phyloP scores from a whole-genome alignment of 1,140 invertebrate genomes.

The Sminthurides bifidus region DNA sequence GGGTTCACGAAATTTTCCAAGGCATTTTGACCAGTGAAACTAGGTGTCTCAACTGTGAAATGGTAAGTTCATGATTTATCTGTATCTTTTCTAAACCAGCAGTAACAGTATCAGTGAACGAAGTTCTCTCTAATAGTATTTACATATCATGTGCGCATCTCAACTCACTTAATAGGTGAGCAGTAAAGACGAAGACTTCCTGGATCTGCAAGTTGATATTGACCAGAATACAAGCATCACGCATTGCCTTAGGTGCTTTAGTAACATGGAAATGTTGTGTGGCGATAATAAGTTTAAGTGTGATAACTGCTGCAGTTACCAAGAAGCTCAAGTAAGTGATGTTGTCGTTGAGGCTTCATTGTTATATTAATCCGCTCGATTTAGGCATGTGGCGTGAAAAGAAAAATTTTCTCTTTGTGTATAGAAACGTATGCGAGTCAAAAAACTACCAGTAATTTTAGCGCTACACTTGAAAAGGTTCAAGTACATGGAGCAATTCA shows the following conservation, averaged over 20 bases:
- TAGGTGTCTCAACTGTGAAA: conserved; percentile 97
- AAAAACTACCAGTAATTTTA: conserved; percentile 93
- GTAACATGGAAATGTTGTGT: conserved; percentile 96
- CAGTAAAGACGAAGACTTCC: conserved; percentile 99
- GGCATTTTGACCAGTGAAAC: conserved; percentile 98
- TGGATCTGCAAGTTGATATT: conserved; percentile 97
- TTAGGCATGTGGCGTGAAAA: neutral
- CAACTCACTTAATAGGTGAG: conserved; percentile 48
- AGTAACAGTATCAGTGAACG: neutral
- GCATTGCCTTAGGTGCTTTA: conserved; percentile 93
- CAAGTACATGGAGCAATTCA: conserved; percentile 98
- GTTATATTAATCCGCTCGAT: neutral
- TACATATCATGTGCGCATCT: conserved; percentile 5
- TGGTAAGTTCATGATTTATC: conserved; percentile 45
- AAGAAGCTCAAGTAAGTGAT: conserved; percentile 79
- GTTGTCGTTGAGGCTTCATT: neutral
- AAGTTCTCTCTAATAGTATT: neutral
- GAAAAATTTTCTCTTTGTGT: conserved; percentile 32
- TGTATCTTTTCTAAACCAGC: neutral
- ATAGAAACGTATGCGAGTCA: conserved; percentile 94
- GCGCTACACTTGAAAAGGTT: conserved; percentile 97
- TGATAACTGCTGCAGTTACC: conserved; percentile 97
- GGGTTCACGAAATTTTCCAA: conserved; percentile 99
- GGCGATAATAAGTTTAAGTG: conserved; percentile 99
- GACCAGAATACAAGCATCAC: conserved; percentile 99